A percentile compares a stretch with the other conserved stretches of the same genome.
Evolutionary conservation across 2,888 invertebrate species (phyloP).

Genomic region (Venusia cambrica): DNA sequence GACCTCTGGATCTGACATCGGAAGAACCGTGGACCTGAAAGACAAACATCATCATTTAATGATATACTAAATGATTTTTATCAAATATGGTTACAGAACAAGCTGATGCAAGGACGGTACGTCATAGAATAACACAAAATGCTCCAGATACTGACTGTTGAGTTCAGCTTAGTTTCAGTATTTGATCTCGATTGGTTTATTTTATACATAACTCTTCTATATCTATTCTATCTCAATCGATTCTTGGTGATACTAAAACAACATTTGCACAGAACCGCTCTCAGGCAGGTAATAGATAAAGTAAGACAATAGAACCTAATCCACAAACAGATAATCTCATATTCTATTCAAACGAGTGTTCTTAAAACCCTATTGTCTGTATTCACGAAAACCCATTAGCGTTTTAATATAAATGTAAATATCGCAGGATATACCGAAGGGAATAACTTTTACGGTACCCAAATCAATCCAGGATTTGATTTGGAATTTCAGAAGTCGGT

Average conservation of each 20-base stretch:
- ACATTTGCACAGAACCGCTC: constrained; percentile 10
- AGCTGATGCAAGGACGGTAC: too few species aligned
- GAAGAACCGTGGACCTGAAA: too few species aligned
- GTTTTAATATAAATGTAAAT: constrained; percentile 65
- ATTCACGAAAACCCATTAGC: constrained; percentile 47
- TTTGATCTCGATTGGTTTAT: too few species aligned
- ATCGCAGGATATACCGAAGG: constrained; percentile 44
- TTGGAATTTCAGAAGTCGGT: constrained; percentile 21
- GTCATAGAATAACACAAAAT: too few species aligned
- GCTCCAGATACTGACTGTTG: too few species aligned
- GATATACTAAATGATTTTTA: too few species aligned
- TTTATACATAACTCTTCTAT: too few species aligned
- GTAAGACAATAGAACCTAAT: constrained; percentile 35
- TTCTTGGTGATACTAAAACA: background rate
- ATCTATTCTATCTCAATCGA: too few species aligned
- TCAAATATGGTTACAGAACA: too few species aligned
- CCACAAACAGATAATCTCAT: constrained; percentile 24
- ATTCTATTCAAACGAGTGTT: constrained; percentile 34
- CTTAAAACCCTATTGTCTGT: constrained; percentile 28
- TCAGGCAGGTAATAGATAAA: constrained; percentile 16
- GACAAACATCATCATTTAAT: too few species aligned
- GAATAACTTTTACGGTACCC: constrained; percentile 45
- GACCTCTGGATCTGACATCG: too few species aligned
- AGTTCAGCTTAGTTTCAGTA: too few species aligned
- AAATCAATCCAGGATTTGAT: constrained; percentile 53